Evolutionary conservation across 35 echinoderm and acorn worm genomes (phyloP).

Genomic region (Apostichopus parvimensis): DNA sequence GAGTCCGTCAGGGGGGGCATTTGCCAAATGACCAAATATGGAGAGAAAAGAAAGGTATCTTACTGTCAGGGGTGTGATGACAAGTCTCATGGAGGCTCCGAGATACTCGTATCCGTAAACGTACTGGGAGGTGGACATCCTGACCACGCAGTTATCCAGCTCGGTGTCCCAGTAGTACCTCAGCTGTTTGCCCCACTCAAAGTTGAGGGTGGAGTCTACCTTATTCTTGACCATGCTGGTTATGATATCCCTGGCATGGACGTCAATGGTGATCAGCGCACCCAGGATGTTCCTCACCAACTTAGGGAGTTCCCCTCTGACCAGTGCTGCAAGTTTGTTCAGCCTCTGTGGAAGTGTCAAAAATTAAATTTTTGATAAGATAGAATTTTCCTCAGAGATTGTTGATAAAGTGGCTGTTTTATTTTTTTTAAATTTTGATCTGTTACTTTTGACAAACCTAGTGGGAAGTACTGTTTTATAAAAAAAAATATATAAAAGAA

Average conservation of each 20-base stretch:
- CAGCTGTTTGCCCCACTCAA: slow-evolving; percentile 94
- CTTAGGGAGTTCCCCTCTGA: slow-evolving; percentile 84
- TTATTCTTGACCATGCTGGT: slow-evolving; percentile 87
- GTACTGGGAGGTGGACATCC: slow-evolving; percentile 99
- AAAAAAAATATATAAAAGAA: no score
- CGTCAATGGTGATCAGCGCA: slow-evolving; percentile 93
- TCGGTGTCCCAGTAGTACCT: slow-evolving; percentile 98
- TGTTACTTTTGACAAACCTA: no score
- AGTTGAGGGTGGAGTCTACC: slow-evolving; percentile 73
- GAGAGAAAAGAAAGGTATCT: neutral
- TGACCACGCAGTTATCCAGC: slow-evolving; percentile 93
- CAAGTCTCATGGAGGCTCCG: slow-evolving; percentile 88
- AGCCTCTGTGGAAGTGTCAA: slow-evolving; percentile 58
- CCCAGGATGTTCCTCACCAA: slow-evolving; percentile 87
- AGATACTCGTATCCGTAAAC: slow-evolving; percentile 98
- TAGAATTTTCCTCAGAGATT: no score
- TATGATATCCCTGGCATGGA: slow-evolving; percentile 97
- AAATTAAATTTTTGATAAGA: neutral
- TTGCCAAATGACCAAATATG: no score
- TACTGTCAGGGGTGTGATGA: slow-evolving; percentile 97
- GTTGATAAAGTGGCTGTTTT: no score
- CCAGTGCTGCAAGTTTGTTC: slow-evolving; percentile 80
- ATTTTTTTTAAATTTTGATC: no score
- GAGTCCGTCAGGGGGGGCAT: no score
- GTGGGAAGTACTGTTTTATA: no score